These are phyloP conservation scores for Mustela lutreola DNA, from an alignment of 2,113 vertebrate genomes.

Conservation along the genomic window DNA sequence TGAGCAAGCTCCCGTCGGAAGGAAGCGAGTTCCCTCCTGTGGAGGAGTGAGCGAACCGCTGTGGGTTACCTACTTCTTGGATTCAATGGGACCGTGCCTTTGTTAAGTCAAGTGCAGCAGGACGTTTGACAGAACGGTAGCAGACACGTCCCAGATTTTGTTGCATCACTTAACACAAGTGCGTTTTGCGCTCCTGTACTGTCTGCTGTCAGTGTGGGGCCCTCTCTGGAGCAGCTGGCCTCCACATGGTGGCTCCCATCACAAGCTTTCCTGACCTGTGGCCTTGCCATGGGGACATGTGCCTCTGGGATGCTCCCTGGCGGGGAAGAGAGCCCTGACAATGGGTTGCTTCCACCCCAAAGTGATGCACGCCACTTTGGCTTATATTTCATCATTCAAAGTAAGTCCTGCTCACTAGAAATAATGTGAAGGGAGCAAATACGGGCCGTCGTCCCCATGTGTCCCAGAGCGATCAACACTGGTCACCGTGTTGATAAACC, in stretches of 20 bases:
- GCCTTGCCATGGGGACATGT: rapidly evolving
- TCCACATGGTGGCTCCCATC: neutral
- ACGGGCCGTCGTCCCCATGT: neutral
- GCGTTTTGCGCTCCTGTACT: rapidly evolving
- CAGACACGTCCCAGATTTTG: neutral
- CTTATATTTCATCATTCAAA: neutral
- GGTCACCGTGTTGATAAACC: no score
- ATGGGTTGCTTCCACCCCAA: neutral
- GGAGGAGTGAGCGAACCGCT: neutral
- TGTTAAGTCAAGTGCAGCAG: neutral
- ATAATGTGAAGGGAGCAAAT: neutral
- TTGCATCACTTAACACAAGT: neutral
- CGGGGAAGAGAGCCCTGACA: no score
- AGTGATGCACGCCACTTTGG: no score
- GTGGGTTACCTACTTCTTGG: neutral
- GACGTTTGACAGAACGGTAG: neutral
- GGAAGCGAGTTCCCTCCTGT: no score
- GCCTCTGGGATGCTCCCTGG: neutral
- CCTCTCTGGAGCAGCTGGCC: neutral
- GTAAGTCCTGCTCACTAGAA: neutral
- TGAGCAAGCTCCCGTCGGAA: neutral
- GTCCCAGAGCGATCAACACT: neutral
- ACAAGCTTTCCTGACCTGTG: neutral
- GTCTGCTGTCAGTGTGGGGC: rapidly evolving
- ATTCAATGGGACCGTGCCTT: rapidly evolving